phyloP scores from a whole-genome alignment of 2,797 vertebrate genomes.

The Thunnus albacares region DNA sequence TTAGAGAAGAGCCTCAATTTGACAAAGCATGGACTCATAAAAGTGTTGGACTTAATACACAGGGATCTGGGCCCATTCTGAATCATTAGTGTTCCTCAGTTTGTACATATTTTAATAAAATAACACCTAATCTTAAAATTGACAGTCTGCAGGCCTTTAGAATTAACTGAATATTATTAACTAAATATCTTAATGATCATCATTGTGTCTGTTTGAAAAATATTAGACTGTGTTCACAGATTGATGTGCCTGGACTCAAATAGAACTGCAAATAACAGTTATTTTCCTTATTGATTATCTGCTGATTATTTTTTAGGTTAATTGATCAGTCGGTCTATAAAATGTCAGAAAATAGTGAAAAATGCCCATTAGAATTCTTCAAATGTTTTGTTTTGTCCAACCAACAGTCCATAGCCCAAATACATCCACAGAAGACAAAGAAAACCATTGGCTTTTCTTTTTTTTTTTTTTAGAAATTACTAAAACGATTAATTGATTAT shows the following conservation, averaged over 20 bases:
- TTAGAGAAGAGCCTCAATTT: conserved; percentile 27
- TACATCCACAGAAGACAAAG: too few species aligned
- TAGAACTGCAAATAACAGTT: too few species aligned
- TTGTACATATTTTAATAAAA: neutral
- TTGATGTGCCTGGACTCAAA: neutral
- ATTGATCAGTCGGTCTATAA: too few species aligned
- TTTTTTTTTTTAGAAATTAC: too few species aligned
- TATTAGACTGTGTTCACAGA: neutral
- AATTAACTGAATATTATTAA: neutral
- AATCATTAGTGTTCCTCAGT: conserved; percentile 26
- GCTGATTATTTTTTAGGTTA: too few species aligned
- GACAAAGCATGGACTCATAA: conserved; percentile 11
- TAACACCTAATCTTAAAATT: conserved; percentile 3
- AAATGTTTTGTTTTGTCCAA: too few species aligned
- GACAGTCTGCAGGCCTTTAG: neutral
- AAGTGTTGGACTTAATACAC: conserved; percentile 18
- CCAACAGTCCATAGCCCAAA: too few species aligned
- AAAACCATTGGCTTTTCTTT: too few species aligned
- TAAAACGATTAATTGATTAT: too few species aligned
- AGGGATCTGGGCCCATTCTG: conserved; percentile 14
- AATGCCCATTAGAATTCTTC: too few species aligned
- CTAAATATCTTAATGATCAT: neutral
- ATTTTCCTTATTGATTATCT: too few species aligned
- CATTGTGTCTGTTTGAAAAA: neutral
- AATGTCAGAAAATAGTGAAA: too few species aligned